Conservation (phyloP, 2,113 vertebrate species). For the Donacobius atricapilla region DNA sequence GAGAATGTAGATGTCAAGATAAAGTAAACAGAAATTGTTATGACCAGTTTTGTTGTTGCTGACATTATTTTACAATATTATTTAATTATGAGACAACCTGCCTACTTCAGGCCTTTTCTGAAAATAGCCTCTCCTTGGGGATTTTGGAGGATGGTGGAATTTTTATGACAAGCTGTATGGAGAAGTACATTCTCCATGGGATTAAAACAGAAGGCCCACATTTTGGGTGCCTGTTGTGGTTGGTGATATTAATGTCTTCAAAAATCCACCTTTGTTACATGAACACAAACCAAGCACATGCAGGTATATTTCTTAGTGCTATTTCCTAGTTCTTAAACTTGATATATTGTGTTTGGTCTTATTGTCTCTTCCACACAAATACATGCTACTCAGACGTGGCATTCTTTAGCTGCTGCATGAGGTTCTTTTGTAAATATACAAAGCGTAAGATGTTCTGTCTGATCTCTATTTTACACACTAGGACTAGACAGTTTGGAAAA, state of each 20-base stretch:
- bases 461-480: rapidly evolving
- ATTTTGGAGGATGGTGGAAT: background rate
- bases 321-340: background rate
- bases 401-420: background rate
- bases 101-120: background rate
- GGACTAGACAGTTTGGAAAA: background rate
- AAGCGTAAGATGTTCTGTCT: background rate
- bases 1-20: background rate
- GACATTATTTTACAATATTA: background rate
- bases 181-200: rapidly evolving
- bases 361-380: background rate
- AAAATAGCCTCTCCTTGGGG: background rate
- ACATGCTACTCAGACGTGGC: background rate
- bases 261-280: background rate
- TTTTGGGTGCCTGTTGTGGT: background rate
- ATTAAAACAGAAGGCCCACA: background rate
- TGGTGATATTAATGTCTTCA: background rate
- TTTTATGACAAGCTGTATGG: background rate
- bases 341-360: background rate
- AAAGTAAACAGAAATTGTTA: background rate
- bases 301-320: background rate
- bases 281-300: background rate
- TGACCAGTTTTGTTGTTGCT: background rate
- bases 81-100: background rate
- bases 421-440: background rate